Base-by-base conservation (phyloP, 2,113 vertebrate species). In the Grammomys dolichurus region DNA sequence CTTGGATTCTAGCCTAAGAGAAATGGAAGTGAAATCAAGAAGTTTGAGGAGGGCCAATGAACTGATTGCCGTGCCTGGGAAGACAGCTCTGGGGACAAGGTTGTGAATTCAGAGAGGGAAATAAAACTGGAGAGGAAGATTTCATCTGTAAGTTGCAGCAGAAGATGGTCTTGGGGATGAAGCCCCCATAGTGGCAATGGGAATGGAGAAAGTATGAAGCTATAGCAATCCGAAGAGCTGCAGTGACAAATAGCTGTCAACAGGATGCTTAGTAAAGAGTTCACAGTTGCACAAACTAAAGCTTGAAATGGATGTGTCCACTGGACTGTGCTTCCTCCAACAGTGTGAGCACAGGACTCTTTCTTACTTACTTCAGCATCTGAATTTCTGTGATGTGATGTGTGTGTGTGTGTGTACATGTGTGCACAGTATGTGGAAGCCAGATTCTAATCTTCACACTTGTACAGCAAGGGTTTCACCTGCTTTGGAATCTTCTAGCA, bases 21-120 rank as follows among this genome's bases (percentile, higher is more conserved):
- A 91, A 89, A 81, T 24, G 46, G 67, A 88, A 85, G 89, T 65
- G 28, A 75, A 85, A 85, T 87, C 85, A 80, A 20, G 31, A 12
- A 28, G 2, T 75, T 78, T 51, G 86, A 78, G 81, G 48, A 36
- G 89, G 88, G 54, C 28, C 88, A 77, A 73, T 69, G 20, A 90
- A 77, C 40, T 8, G 84, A 73, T 60, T 10, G 9, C 7, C 73
- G 24, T 95, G 72, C 80, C 90, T 70, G 86, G 51, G 88, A 86
- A 95, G 36, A 76, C 14, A 11, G 24, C 31, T 63, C 33, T 24
- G 46, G 72, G 9, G 48, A 77, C 28, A 43, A 36, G 51, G 16
- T n/a, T 13, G 33, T 73, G 19, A 81, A 73, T 40, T 7, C 69
- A 91, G 14, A 40, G 46, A 58, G 54, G 46, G 11, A 75, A 88